Evolutionary conservation across 2,797 vertebrate genomes (phyloP).

Genomic region (Forpus xanthops): DNA sequence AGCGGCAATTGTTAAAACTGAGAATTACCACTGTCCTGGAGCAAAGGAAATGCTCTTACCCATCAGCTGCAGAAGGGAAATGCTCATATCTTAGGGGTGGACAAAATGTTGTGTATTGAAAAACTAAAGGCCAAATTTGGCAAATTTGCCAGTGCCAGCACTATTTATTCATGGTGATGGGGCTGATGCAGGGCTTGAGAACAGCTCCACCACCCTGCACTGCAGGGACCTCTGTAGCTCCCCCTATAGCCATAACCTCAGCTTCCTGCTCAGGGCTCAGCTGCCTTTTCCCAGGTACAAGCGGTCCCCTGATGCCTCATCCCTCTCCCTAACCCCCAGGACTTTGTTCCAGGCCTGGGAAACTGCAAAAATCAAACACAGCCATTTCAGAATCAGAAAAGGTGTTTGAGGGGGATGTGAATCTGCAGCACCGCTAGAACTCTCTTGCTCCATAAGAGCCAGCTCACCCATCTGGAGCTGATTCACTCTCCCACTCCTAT

Average conservation of each 20-base stretch:
- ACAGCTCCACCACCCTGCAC: not conserved
- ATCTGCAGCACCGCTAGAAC: not conserved
- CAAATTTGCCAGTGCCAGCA: not conserved
- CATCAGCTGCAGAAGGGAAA: not conserved
- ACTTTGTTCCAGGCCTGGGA: not conserved
- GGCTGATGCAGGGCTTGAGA: not conserved
- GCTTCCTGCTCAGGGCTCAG: not conserved
- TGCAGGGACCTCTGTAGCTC: not conserved
- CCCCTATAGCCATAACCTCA: not conserved
- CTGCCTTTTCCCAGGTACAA: not conserved
- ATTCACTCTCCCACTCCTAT: conserved; percentile 14
- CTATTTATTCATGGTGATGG: not conserved
- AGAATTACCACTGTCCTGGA: not conserved
- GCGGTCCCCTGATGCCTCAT: not conserved
- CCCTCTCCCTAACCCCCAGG: not conserved
- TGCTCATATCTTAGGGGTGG: not conserved
- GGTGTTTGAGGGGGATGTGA: not conserved
- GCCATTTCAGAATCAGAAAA: not conserved
- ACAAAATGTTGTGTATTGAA: not conserved
- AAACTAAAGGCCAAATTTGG: not conserved
- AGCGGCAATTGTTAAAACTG: not conserved
- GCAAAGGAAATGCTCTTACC: not conserved
- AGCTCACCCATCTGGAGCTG: not conserved
- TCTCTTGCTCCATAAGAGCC: conserved; percentile 23
- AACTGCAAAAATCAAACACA: not conserved